Evolutionary conservation across 2,888 invertebrate genomes (phyloP).

Genomic region (Gryllus longicercus): DNA sequence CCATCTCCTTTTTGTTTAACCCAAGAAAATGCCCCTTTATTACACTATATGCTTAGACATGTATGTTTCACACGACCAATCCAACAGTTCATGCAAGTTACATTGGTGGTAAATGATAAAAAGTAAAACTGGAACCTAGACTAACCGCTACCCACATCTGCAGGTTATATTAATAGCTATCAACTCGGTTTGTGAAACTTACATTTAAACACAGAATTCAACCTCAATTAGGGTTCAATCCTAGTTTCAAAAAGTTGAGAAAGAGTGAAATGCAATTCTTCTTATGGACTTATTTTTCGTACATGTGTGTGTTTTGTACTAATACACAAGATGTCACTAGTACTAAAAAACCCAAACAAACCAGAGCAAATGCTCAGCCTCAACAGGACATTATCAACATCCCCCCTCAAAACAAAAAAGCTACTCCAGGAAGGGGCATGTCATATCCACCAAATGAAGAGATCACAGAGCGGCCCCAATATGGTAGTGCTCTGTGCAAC

Average conservation of each 20-base stretch:
- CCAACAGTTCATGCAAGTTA: slow-evolving; percentile 1
- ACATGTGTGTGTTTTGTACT: slow-evolving; percentile 27
- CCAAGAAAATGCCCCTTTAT: background rate
- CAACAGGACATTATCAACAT: background rate
- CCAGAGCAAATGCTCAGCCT: background rate
- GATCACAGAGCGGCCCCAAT: background rate
- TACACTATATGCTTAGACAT: background rate
- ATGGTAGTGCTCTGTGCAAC: background rate
- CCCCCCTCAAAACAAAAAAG: background rate
- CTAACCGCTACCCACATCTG: background rate
- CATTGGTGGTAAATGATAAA: slow-evolving; percentile 2
- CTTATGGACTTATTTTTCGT: background rate
- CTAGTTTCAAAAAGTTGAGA: slow-evolving; percentile 1
- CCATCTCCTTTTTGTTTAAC: background rate
- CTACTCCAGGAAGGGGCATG: no score
- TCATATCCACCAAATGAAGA: background rate
- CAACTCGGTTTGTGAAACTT: background rate
- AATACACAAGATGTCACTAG: slow-evolving; percentile 25
- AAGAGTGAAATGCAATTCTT: slow-evolving; percentile 19
- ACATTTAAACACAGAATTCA: slow-evolving; percentile 9
- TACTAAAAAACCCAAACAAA: slow-evolving; percentile 19
- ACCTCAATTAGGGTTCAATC: background rate
- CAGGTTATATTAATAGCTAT: slow-evolving; percentile 1
- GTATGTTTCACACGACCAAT: background rate
- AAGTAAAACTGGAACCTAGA: slow-evolving; percentile 2